Evolutionary conservation across 2,888 invertebrate species (phyloP), one percentile per base, ranked within the genome.

Genomic region (Escarpia spicata): DNA sequence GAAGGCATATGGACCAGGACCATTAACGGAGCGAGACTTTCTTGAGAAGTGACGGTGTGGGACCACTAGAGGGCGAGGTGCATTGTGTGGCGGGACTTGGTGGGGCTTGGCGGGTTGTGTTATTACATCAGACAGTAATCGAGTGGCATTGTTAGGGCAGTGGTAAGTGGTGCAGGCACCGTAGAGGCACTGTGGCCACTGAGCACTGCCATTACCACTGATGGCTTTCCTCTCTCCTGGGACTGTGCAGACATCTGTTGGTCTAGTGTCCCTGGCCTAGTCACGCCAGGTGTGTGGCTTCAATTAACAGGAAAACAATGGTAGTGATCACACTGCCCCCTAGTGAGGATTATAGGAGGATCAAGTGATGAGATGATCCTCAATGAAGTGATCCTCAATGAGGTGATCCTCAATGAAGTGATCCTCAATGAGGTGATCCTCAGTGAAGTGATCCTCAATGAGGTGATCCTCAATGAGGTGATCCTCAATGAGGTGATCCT

Each of bases 61-160:
- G n/a, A n/a, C 75, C 75, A 75, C 75, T n/a, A 75, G 75, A 75
- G 75, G 75, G 75, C 75, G n/a, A n/a, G 26, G 3, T 26, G 26
- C 75, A 75, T 75, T 75, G 75, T 75, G 75, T 26, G n/a, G 26
- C 26, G 19, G 75, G 75, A n/a, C 75, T 26, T 52, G 19, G 26
- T 19, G 75, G 26, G 19, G 75, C 26, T 75, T 75, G 75, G 75
- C 3, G 75, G 75, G 75, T 26, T 26, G 75, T 75, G 6, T 75
- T 75, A 75, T 75, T 75, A 75, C 75, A 75, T 75, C 75, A 75
- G 75, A 75, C 75, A 26, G 75, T 75, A 75, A 75, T 75, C 75
- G 75, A 75, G 75, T 19, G 75, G 6, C 75, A 75, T 75, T 75
- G 75, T 75, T 75, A n/a, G 75, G 52, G 75, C 75, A 26, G 2